Conservation (phyloP, 1,140 invertebrate species). For the Drosophila kurseongensis region DNA sequence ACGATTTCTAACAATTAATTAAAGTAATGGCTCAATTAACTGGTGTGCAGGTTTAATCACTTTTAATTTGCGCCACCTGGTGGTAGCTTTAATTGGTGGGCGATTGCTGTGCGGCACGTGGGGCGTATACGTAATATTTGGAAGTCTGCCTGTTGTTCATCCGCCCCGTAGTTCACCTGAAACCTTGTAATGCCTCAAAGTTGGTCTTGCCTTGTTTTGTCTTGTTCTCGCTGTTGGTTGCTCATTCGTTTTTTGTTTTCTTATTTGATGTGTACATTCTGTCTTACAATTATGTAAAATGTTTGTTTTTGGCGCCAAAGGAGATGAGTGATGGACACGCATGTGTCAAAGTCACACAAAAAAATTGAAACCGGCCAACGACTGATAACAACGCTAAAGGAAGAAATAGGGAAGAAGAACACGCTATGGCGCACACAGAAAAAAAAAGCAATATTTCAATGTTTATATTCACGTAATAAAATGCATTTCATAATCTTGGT, state of each 20-base stretch:
- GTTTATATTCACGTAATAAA: not conserved
- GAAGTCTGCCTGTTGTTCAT: constrained; percentile 30
- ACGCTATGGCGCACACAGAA: constrained; percentile 15
- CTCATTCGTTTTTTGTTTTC: not conserved
- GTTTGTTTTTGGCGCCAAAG: constrained; percentile 50
- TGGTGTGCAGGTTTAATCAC: constrained; percentile 27
- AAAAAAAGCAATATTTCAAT: not conserved
- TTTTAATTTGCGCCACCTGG: constrained; percentile 37
- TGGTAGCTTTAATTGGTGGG: constrained; percentile 25
- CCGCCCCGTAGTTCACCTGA: constrained; percentile 27
- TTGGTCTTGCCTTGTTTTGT: constrained; percentile 5
- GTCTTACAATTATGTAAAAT: constrained; percentile 52
- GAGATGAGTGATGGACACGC: constrained; percentile 48
- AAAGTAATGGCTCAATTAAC: constrained; percentile 45
- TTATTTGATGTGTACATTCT: constrained; percentile 25
- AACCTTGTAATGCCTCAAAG: constrained; percentile 8
- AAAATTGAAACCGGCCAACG: constrained; percentile 6
- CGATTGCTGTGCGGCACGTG: constrained; percentile 19
- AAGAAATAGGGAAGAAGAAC: constrained; percentile 2
- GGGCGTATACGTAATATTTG: constrained; percentile 63
- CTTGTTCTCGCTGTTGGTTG: constrained; percentile 3
- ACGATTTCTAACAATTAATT: constrained; percentile 35
- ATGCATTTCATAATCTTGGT: no score
- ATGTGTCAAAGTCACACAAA: constrained; percentile 10
- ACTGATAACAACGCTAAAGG: constrained; percentile 26